Base-by-base conservation (phyloP, 2,113 vertebrate species). In the Pelusios castaneus region DNA sequence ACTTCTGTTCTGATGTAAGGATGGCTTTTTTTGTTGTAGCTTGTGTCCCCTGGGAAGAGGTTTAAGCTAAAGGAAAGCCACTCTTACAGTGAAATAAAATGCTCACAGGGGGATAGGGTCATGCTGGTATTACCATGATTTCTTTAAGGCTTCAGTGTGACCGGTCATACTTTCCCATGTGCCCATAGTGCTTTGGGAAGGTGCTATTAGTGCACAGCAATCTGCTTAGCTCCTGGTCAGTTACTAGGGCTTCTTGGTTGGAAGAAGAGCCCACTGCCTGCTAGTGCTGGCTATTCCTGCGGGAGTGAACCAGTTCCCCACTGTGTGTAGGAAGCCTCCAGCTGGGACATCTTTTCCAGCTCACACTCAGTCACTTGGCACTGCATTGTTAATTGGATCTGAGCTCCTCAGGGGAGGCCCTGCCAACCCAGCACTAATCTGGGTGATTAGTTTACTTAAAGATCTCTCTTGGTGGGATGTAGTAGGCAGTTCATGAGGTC, bases 101-200 rank as follows among this genome's bases (percentile, higher is more conserved):
- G 80, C 89, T 84, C 93, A 87, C 82, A 75, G 1, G 7, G n/a
- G 38, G 16, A 52, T 92, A 95, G n/a, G 38, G 12, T 49, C 90
- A 94, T 84, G 92, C 93, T 94, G 87, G 73, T 92, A 95, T 94
- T 75, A 84, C 63, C 78, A 83, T 78, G n/a, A n/a, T n/a, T 67
- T 77, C 89, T 94, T 89, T 87, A 43, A 92, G 88, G 86, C 82
- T 77, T 96, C 86, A 87, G 86, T 93, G 87, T 93, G 63, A 93
- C 95, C 84, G 90, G 78, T 21, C 82, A 88, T 85, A 77, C 41
- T 91, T 87, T 84, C 17, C 67, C n/a, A 54, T 89, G 63, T 41
- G 92, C 1, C 10, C 19, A 86, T 90, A 56, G 67, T 93, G 77
- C 34, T 43, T 77, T 41, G 84, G 52, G 77, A 45, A 80, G 85